A percentile compares a stretch with the other conserved stretches of the same genome.
Conservation (phyloP, 2,113 vertebrate genomes). For the Brienomyrus brachyistius region DNA sequence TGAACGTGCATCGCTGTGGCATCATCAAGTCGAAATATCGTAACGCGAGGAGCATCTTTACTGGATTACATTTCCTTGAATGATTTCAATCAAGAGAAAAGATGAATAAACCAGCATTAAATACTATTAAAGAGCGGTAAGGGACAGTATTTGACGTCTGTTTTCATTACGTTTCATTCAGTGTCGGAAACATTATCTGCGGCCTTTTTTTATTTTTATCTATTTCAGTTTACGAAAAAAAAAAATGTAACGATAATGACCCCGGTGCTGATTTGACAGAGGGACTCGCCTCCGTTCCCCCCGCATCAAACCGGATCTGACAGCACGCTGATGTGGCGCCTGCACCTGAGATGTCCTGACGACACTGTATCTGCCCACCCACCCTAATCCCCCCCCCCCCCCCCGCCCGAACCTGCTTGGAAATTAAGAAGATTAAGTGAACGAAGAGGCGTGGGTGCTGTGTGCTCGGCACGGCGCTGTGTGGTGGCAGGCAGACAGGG, state of each 20-base stretch:
- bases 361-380: background rate
- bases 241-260: background rate
- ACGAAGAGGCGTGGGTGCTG: conserved; percentile 7
- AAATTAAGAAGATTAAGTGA: conserved; percentile 37
- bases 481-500: background rate
- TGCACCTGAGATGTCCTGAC: background rate
- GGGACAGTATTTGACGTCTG: background rate
- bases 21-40: background rate
- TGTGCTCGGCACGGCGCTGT: conserved; percentile 9
- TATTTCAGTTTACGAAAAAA: background rate
- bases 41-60: background rate
- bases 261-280: background rate
- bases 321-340: background rate
- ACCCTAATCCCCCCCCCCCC: background rate
- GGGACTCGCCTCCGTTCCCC: background rate
- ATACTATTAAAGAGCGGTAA: background rate
- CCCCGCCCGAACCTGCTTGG: background rate
- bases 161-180: background rate
- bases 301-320: background rate
- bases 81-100: background rate
- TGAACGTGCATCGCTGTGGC: background rate
- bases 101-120: background rate
- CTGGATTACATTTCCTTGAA: background rate
- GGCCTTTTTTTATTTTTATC: background rate
- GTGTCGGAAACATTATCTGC: background rate